Conservation (phyloP, 2,888 invertebrate genomes). For the Branchipolynoe longqiensis region DNA sequence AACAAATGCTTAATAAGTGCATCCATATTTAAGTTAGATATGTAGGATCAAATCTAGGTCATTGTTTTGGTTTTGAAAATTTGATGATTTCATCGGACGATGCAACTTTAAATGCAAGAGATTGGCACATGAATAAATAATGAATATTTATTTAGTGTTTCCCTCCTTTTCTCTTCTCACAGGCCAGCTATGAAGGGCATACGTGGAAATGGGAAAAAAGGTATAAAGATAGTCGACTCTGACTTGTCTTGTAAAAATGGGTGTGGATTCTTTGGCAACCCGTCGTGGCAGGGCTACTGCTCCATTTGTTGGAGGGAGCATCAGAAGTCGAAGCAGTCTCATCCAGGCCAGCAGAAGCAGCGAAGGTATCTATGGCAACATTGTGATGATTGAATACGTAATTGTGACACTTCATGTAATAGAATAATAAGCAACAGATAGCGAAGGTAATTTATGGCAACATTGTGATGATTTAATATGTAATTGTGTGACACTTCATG, state of each 20-base stretch:
- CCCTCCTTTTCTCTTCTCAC: not conserved
- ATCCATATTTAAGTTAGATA: too few species aligned
- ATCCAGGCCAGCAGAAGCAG: slow-evolving; percentile 66
- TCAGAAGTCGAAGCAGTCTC: slow-evolving; percentile 79
- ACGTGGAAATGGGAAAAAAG: slow-evolving; percentile 48
- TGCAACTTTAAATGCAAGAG: not conserved
- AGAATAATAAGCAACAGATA: too few species aligned
- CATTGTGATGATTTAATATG: too few species aligned
- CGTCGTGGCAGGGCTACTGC: slow-evolving; percentile 98
- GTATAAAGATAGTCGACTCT: slow-evolving; percentile 77
- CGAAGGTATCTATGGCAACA: too few species aligned
- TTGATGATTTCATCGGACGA: not conserved
- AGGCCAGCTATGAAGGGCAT: slow-evolving; percentile 19
- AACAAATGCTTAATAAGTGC: too few species aligned
- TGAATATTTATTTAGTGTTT: not conserved
- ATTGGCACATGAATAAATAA: not conserved
- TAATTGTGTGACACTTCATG: too few species aligned
- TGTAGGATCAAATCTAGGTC: too few species aligned
- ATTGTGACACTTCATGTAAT: too few species aligned
- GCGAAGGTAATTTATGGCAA: too few species aligned
- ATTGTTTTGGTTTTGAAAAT: not conserved
- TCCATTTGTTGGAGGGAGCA: slow-evolving; percentile 95
- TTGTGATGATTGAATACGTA: too few species aligned
- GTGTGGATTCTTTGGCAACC: slow-evolving; percentile 98
- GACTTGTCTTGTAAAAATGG: slow-evolving; percentile 96